Evolutionary conservation across 2,888 invertebrate species (phyloP).

Genomic region (Lymantria dispar): DNA sequence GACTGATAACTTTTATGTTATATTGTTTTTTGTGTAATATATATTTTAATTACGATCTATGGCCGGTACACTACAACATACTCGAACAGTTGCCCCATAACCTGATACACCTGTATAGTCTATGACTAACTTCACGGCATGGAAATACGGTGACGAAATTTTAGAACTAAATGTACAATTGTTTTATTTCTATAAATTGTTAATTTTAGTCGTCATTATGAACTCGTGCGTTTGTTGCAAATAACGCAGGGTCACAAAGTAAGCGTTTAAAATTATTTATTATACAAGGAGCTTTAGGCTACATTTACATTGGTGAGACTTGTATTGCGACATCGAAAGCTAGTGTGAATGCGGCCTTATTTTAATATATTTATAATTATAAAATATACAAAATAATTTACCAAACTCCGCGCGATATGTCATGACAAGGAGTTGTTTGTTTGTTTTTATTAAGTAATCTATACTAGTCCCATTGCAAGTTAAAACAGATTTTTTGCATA

Average conservation of each 20-base stretch:
- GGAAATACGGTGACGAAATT: no score
- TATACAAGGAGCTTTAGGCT: constrained; percentile 67
- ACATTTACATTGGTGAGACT: constrained; percentile 70
- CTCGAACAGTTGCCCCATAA: no score
- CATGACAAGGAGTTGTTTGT: constrained; percentile 49
- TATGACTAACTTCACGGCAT: no score
- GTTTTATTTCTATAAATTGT: not conserved
- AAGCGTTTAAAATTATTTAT: constrained; percentile 37
- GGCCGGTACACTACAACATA: no score
- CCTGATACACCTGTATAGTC: no score
- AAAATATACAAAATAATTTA: constrained; percentile 49
- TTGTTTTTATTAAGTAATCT: constrained; percentile 50
- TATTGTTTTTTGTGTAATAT: no score
- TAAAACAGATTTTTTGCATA: constrained; percentile 73
- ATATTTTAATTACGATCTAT: no score
- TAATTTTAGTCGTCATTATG: not conserved
- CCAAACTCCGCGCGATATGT: constrained; percentile 53
- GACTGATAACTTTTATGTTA: no score
- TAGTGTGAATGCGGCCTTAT: constrained; percentile 75
- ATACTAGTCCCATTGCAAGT: constrained; percentile 81
- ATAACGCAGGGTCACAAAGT: constrained; percentile 58
- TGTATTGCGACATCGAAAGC: constrained; percentile 68
- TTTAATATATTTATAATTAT: constrained; percentile 51
- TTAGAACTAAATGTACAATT: no score
- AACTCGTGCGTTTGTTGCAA: constrained; percentile 5